Evolutionary conservation across 1,140 invertebrate genomes (phyloP).

Genomic region (Dendrolimus punctatus): DNA sequence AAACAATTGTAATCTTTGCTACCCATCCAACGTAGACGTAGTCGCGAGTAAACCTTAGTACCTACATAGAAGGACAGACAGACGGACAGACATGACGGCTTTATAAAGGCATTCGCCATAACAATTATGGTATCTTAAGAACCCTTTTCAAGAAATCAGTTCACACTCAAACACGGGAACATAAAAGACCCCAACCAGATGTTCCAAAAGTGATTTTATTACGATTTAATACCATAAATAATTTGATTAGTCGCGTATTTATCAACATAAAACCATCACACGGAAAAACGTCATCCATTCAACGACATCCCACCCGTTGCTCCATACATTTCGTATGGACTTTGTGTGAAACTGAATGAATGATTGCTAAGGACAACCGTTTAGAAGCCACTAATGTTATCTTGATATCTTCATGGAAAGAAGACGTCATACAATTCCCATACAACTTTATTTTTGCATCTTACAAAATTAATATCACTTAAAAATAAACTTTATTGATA

Average conservation of each 20-base stretch:
- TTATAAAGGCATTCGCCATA: too few species aligned
- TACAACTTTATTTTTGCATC: too few species aligned
- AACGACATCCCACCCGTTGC: slow-evolving; percentile 30
- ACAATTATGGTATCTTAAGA: too few species aligned
- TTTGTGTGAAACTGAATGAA: too few species aligned
- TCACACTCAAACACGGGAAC: not conserved
- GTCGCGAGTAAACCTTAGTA: too few species aligned
- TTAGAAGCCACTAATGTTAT: slow-evolving; percentile 70
- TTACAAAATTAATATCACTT: too few species aligned
- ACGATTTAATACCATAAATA: slow-evolving; percentile 67
- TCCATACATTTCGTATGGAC: slow-evolving; percentile 6
- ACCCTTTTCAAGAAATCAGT: too few species aligned
- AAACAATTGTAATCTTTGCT: slow-evolving; percentile 27
- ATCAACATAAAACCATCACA: slow-evolving; percentile 59
- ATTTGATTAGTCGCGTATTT: slow-evolving; percentile 70
- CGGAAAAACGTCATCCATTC: slow-evolving; percentile 53
- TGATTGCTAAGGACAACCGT: slow-evolving; percentile 39
- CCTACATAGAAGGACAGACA: too few species aligned
- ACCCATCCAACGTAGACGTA: too few species aligned
- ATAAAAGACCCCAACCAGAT: slow-evolving; percentile 28
- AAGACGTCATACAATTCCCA: not conserved
- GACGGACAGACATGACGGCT: too few species aligned
- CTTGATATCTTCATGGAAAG: slow-evolving; percentile 53
- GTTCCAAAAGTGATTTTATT: slow-evolving; percentile 39
- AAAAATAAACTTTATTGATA: too few species aligned